phyloP scores from a whole-genome alignment of 2,797 vertebrate genomes.

The Anabas testudineus region DNA sequence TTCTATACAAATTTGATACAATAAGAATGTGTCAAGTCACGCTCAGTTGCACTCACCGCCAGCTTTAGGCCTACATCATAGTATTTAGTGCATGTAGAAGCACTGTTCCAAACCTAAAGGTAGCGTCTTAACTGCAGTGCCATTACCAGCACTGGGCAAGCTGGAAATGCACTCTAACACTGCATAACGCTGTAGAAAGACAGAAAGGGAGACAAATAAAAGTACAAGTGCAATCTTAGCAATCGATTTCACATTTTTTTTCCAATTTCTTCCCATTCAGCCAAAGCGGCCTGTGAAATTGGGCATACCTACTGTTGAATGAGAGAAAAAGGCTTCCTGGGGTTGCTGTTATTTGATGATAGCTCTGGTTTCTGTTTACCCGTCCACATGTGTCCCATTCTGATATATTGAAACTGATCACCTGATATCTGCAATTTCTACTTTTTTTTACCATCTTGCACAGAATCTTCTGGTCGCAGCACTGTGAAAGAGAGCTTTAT shows the following conservation, averaged over 20 bases:
- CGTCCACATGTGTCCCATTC: slow-evolving; percentile 68
- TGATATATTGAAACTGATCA: slow-evolving; percentile 76
- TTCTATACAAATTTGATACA: neutral
- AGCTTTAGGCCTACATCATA: neutral
- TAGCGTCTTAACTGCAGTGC: slow-evolving; percentile 39
- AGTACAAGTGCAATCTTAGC: slow-evolving; percentile 88
- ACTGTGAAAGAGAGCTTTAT: slow-evolving; percentile 63
- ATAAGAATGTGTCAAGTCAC: neutral
- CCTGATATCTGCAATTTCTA: slow-evolving; percentile 77
- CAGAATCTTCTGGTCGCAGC: slow-evolving; percentile 65
- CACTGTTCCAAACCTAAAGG: slow-evolving; percentile 20
- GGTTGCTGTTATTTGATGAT: slow-evolving; percentile 81
- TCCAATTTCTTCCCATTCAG: slow-evolving; percentile 87
- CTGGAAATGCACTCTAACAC: slow-evolving; percentile 80
- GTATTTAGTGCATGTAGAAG: slow-evolving; percentile 3
- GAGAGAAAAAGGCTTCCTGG: slow-evolving; percentile 82
- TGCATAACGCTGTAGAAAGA: slow-evolving; percentile 81
- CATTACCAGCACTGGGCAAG: slow-evolving; percentile 78
- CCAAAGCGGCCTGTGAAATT: slow-evolving; percentile 89
- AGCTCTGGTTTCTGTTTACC: slow-evolving; percentile 79
- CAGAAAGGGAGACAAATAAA: slow-evolving; percentile 87
- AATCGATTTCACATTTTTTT: slow-evolving; percentile 90
- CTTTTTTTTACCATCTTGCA: slow-evolving; percentile 46
- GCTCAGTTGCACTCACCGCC: neutral
- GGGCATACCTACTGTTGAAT: slow-evolving; percentile 84